A percentile compares a stretch with the other conserved stretches of the same genome.
These are phyloP conservation scores for Setophaga coronata DNA, from an alignment of 2,113 vertebrate species.

Conservation along the genomic window DNA sequence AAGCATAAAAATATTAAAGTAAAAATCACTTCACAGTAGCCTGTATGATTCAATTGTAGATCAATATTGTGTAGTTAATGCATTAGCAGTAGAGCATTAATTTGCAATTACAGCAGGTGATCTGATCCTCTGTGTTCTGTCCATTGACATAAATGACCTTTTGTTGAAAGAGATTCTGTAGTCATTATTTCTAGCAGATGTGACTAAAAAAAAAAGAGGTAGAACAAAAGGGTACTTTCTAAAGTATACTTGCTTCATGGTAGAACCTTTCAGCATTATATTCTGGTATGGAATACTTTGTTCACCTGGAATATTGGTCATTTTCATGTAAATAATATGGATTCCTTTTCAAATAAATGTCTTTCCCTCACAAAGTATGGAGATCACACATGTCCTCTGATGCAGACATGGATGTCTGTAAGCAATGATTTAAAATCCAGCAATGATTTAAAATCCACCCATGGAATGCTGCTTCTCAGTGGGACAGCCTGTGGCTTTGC, in stretches of 20 bases:
- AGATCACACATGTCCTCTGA: background rate
- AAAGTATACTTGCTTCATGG: background rate
- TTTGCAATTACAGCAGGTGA: conserved; percentile 79
- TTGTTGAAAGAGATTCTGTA: conserved; percentile 68
- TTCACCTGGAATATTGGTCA: background rate
- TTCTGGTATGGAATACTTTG: background rate
- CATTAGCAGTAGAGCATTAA: conserved; percentile 80
- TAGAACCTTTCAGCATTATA: background rate
- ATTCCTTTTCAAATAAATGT: background rate
- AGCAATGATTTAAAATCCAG: background rate
- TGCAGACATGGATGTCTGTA: background rate
- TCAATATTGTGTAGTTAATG: conserved; percentile 81
- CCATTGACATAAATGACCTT: conserved; percentile 77
- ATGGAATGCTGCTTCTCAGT: background rate
- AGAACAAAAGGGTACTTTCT: conserved; percentile 1
- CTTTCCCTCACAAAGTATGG: background rate
- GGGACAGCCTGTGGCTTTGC: background rate
- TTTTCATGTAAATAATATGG: background rate
- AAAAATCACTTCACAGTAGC: conserved; percentile 69
- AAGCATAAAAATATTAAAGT: conserved; percentile 60
- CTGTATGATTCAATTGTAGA: conserved; percentile 74
- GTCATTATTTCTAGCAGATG: conserved; percentile 72
- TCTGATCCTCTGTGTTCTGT: conserved; percentile 70
- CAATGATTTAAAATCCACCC: background rate
- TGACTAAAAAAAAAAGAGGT: background rate